Evolutionary conservation across 2,797 vertebrate genomes (phyloP), one percentile per base, ranked within the genome.

Genomic region (Phaenicophaeus curvirostris): DNA sequence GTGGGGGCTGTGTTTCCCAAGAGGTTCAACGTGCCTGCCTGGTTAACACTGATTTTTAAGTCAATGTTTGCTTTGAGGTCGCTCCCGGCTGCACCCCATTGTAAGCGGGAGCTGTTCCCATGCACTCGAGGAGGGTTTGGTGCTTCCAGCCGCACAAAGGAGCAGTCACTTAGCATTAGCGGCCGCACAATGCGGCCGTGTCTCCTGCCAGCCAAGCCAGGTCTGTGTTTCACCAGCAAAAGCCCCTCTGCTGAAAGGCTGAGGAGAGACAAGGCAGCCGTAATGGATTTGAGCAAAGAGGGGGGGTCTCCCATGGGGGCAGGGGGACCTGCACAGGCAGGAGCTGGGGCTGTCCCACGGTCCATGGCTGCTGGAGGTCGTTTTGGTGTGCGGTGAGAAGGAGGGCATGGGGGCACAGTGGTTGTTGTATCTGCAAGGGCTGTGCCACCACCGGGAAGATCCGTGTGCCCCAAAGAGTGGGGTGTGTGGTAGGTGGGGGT

Each of bases 101-200:
- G 95, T 91, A 88, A 8, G 50, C 31, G 31, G 13, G 79, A 71
- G 93, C 85, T 50, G 85, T 96, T 97, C 96, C 94, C 96, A 93
- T 25, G 89, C 92, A n/a, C 75, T 85, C 8, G 53, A 28, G 25
- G 19, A 42, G 53, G 28, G 74, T 75, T 76, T 13, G 5, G 73
- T 9, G 41, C 83, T 85, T 44, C 79, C 33, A 46, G 79, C 35
- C 3, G 16, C 87, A 96, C 96, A 96, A 95, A 95, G 85, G 85
- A 93, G 86, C 88, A 91, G 90, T 95, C 96, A 95, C 87, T 97
- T 79, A 88, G 96, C 93, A 94, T 97, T 93, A 96, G 93, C 14
- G 23, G 41, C 30, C 1, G 13, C 92, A 74, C 92, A 84, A 82
- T 37, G 91, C 44, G 5, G 50, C 71, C 27, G 48, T n/a, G 63